These are phyloP conservation scores for Plebejus argus DNA, from an alignment of 2,888 invertebrate species.

Conservation along the genomic window DNA sequence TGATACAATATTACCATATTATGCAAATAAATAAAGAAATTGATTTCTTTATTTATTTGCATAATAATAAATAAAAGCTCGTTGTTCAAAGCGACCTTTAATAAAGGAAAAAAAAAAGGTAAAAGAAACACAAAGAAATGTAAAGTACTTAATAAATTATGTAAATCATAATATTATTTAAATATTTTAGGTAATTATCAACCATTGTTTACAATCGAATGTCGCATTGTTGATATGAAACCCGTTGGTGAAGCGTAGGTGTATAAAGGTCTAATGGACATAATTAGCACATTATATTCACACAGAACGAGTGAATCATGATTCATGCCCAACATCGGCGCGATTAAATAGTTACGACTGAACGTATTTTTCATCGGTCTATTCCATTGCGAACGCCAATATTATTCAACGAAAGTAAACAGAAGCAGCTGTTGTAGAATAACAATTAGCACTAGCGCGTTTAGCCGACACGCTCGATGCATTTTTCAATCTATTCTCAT, in stretches of 20 bases:
- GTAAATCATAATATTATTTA: background rate
- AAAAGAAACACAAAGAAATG: background rate
- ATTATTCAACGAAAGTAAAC: constrained; percentile 78
- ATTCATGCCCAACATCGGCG: constrained; percentile 51
- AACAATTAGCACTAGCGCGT: constrained; percentile 70
- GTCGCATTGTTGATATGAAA: constrained; percentile 18
- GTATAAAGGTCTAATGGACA: constrained; percentile 6
- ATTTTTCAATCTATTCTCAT: constrained; percentile 78
- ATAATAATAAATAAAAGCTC: too few species aligned
- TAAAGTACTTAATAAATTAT: background rate
- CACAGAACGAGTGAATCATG: constrained; percentile 55
- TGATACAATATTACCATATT: background rate
- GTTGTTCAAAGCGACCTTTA: too few species aligned
- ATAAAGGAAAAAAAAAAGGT: too few species aligned
- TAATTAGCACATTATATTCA: constrained; percentile 18
- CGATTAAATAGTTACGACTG: constrained; percentile 44
- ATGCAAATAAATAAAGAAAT: background rate
- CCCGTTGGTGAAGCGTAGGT: constrained; percentile 15
- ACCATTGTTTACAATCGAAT: constrained; percentile 26
- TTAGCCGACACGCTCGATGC: constrained; percentile 65
- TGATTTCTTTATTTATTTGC: background rate
- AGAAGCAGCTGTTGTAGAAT: constrained; percentile 68
- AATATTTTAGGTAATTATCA: constrained; percentile 2
- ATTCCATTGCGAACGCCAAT: constrained; percentile 61
- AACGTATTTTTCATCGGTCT: constrained; percentile 49